Evolutionary conservation across 2,888 invertebrate species (phyloP), one percentile per base, ranked within the genome.

Genomic region (Eupeodes latifasciatus): DNA sequence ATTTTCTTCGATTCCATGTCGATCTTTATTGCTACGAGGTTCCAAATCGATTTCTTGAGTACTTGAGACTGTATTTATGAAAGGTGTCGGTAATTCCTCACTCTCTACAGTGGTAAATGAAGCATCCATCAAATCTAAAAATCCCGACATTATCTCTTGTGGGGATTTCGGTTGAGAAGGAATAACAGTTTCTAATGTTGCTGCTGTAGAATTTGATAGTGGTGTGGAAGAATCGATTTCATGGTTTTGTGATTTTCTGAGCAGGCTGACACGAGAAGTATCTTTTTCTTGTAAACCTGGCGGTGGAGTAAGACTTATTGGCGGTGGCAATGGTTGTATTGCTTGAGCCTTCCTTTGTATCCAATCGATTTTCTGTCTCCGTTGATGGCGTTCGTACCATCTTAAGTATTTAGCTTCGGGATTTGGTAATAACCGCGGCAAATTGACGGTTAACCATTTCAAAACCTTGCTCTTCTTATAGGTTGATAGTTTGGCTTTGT

Each of bases 161-260:
- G 67, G 61, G 5, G 19, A 67, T 19, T 53, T 72, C n/a, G 67
- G 74, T 47, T 84, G 74, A 6, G 85, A 85, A 5, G 62, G 81
- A 75, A 88, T 88, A 0, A 88, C 88, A 7, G 88, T 88, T 69
- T 69, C 34, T 10, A 71, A 7, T 36, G 84, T 88, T 12, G 36
- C 84, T 5, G 34, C n/a, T 19, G 88, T 75, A 2, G 69, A 16
- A 6, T 44, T n/a, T 12, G 71, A 40, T 10, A 27, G 19, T n/a
- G 4, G 11, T 16, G 34, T 36, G n/a, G 10, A 1, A 5, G 12
- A 57, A 12, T 16, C 36, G 19, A 67, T 6, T 3, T 27, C 27
- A 27, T 27, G 2, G 27, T 2, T 27, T 83, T 47, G 77, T 14
- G 53, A 53, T 59, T 59, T 5, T 49, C 19, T 44, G 2, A 61